These are phyloP conservation scores for Frieseomelitta varia DNA, from an alignment of 1,140 invertebrate genomes.

Conservation along the genomic window DNA sequence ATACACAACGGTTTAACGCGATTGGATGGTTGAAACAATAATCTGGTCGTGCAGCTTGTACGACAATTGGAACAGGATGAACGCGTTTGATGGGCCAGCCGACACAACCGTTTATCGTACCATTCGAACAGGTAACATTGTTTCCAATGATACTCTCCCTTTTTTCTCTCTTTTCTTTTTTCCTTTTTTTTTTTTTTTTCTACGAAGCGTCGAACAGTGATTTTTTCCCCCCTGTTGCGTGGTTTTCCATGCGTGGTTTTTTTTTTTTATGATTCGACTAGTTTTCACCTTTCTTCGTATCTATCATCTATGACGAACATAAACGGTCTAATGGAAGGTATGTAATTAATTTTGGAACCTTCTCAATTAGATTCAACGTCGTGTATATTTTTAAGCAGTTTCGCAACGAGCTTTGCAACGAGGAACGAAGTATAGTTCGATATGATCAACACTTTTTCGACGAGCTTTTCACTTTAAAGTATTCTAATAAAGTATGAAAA, in stretches of 20 bases:
- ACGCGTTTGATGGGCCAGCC: background rate
- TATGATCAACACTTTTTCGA: too few species aligned
- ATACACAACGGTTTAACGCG: background rate
- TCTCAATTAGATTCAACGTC: too few species aligned
- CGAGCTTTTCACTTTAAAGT: too few species aligned
- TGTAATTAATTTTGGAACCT: too few species aligned
- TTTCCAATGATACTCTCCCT: background rate
- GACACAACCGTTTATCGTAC: background rate
- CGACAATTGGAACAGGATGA: background rate
- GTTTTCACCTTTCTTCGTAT: background rate
- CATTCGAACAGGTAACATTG: background rate
- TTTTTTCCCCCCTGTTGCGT: background rate
- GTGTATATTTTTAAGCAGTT: too few species aligned
- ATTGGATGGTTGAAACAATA: constrained; percentile 2
- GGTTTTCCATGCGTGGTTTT: too few species aligned
- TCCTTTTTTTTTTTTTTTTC: too few species aligned
- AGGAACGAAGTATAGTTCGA: too few species aligned
- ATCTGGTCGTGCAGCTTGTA: background rate
- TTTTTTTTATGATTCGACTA: background rate
- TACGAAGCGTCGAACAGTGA: background rate
- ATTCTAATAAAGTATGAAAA: too few species aligned
- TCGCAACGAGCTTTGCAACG: too few species aligned
- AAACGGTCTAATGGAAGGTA: too few species aligned
- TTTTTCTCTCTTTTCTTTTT: background rate
- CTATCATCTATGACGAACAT: too few species aligned